Evolutionary conservation across 1,140 invertebrate genomes (phyloP).

Genomic region (Octopus sinensis): DNA sequence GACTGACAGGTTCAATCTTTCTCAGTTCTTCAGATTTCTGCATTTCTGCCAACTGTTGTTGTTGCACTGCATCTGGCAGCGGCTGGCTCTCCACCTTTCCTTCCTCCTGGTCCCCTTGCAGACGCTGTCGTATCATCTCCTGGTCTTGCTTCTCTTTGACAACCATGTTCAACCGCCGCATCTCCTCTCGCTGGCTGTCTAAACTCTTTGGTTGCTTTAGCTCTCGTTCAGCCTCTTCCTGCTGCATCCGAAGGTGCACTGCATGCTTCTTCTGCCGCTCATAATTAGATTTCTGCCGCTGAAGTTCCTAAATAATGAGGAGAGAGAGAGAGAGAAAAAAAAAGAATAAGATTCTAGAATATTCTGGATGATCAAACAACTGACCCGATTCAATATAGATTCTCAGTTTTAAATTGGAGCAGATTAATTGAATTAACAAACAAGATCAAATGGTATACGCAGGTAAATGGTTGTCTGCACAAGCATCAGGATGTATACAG

Average conservation of each 20-base stretch:
- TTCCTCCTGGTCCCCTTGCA: constrained; percentile 2
- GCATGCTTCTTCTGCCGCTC: not conserved
- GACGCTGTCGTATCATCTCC: not conserved
- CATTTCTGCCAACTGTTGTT: not conserved
- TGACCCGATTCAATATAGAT: no score
- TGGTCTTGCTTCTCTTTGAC: not conserved
- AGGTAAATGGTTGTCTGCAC: no score
- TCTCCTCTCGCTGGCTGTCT: not conserved
- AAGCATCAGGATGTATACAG: no score
- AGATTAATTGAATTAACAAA: no score
- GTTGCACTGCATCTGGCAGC: not conserved
- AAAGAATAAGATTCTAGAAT: no score
- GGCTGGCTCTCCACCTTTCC: not conserved
- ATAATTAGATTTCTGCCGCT: constrained; percentile 11
- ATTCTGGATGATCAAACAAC: no score
- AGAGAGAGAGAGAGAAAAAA: not conserved
- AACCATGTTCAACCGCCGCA: not conserved
- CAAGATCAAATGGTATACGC: no score
- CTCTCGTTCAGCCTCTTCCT: constrained; percentile 1
- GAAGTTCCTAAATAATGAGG: not conserved
- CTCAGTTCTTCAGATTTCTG: not conserved
- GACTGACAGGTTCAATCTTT: not conserved
- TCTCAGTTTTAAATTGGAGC: no score
- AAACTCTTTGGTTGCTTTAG: not conserved
- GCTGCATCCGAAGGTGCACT: constrained; percentile 9